Conservation (phyloP, 92 coral and sea anemone species). For the Hydrozoanthus gracilis region DNA sequence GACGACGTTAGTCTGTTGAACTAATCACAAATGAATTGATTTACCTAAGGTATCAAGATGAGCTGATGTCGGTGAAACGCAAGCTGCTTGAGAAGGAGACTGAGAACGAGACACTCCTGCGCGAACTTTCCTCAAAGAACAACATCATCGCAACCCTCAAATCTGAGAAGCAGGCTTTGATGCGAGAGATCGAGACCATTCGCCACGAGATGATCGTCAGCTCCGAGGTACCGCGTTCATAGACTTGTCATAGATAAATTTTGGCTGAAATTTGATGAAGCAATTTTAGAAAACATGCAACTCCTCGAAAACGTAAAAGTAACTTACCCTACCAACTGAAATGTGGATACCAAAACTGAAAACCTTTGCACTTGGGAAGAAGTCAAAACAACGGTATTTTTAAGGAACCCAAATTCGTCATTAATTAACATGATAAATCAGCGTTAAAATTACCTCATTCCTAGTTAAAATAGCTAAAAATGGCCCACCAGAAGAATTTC, state of each 20-base stretch:
- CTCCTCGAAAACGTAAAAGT: no score
- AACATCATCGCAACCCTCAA: slow-evolving; percentile 81
- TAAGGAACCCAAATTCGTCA: no score
- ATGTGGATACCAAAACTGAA: no score
- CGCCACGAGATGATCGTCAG: slow-evolving; percentile 85
- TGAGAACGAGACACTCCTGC: slow-evolving; percentile 88
- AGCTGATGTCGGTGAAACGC: slow-evolving; percentile 77
- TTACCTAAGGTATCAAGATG: slow-evolving; percentile 71
- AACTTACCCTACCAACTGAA: no score
- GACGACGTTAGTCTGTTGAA: no score
- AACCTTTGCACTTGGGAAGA: no score
- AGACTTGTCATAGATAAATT: not conserved
- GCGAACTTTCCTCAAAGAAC: slow-evolving; percentile 85
- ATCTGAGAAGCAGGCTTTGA: slow-evolving; percentile 86
- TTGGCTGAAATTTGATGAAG: not conserved
- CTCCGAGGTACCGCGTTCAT: slow-evolving; percentile 44
- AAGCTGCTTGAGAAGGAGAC: slow-evolving; percentile 83
- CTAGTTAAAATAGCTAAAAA: no score
- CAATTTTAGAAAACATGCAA: no score
- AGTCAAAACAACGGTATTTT: no score
- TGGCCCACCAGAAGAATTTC: no score
- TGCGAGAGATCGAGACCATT: slow-evolving; percentile 85
- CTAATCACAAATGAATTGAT: not conserved
- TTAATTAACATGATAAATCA: no score
- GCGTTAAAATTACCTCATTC: no score